Percentiles rank a stretch among this genome's conserved stretches.
Conservation (phyloP, 2,797 vertebrate species). For the Falco peregrinus region DNA sequence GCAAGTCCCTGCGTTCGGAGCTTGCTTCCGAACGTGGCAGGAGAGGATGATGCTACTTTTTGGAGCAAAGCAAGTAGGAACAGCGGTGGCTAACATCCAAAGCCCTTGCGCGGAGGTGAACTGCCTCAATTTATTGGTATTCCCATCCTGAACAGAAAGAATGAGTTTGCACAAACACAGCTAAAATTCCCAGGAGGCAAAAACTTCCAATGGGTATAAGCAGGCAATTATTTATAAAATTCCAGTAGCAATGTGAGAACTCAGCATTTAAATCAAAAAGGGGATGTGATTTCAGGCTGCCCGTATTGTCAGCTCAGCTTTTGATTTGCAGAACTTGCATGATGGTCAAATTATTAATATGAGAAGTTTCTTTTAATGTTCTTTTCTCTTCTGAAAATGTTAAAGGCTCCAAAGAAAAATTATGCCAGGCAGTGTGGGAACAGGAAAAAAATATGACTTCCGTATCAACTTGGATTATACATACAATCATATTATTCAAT, state of each 20-base stretch:
- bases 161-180: not conserved
- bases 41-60: not conserved
- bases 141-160: not conserved
- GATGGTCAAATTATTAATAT: not conserved
- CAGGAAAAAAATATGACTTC: not conserved
- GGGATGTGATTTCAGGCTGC: not conserved
- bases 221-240: not conserved
- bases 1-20: not conserved
- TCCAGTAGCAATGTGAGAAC: not conserved
- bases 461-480: not conserved
- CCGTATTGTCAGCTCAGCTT: not conserved
- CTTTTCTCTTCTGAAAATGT: not conserved
- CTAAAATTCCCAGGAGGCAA: too few relatives aligned
- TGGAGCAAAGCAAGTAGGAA: not conserved
- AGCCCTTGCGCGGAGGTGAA: not conserved
- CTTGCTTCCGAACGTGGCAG: not conserved
- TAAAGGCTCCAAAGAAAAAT: not conserved
- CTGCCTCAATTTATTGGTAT: not conserved
- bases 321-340: not conserved
- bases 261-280: not conserved
- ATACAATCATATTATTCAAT: not conserved
- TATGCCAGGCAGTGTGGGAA: not conserved
- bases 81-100: not conserved
- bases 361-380: not conserved
- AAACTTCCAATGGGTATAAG: accelerated